Evolutionary conservation across 1,140 invertebrate species (phyloP).

Genomic region (Daktulosphaira vitifoliae): DNA sequence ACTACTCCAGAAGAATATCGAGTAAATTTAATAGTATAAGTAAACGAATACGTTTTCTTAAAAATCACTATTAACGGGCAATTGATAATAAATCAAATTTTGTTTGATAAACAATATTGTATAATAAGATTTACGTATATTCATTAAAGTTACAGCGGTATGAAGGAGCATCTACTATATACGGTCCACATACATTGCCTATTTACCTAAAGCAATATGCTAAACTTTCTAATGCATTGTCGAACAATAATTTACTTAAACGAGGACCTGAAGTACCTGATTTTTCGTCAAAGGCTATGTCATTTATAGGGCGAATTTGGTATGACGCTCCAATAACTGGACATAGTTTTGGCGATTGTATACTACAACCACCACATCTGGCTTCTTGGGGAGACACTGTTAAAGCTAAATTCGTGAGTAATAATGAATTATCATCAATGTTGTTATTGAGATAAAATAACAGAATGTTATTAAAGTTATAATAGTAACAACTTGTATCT

Average conservation of each 20-base stretch:
- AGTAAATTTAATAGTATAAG: too few relatives aligned
- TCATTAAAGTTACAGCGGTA: conserved; percentile 90
- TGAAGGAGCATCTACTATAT: conserved; percentile 89
- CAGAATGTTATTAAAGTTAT: too few relatives aligned
- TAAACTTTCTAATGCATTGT: conserved; percentile 58
- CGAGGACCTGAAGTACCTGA: conserved; percentile 62
- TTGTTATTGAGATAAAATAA: too few relatives aligned
- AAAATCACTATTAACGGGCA: too few relatives aligned
- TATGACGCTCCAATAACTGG: conserved; percentile 65
- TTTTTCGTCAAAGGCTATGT: conserved; percentile 57
- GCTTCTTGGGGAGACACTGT: conserved; percentile 59
- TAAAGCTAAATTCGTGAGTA: conserved; percentile 60
- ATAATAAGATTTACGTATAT: too few relatives aligned
- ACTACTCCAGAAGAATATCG: conserved; percentile 87
- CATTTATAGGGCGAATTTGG: conserved; percentile 66
- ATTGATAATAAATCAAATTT: too few relatives aligned
- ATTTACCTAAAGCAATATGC: conserved; percentile 74
- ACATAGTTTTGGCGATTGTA: conserved; percentile 64
- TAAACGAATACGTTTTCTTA: too few relatives aligned
- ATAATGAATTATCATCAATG: too few relatives aligned
- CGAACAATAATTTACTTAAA: conserved; percentile 44
- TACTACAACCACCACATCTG: conserved; percentile 52
- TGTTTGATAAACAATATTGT: too few relatives aligned
- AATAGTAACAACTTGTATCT: too few relatives aligned
- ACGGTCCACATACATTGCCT: conserved; percentile 74